A percentile compares a stretch with the other conserved stretches of the same genome.
phyloP scores from a whole-genome alignment of 2,888 invertebrate genomes.

The Drosophila planitibia region DNA sequence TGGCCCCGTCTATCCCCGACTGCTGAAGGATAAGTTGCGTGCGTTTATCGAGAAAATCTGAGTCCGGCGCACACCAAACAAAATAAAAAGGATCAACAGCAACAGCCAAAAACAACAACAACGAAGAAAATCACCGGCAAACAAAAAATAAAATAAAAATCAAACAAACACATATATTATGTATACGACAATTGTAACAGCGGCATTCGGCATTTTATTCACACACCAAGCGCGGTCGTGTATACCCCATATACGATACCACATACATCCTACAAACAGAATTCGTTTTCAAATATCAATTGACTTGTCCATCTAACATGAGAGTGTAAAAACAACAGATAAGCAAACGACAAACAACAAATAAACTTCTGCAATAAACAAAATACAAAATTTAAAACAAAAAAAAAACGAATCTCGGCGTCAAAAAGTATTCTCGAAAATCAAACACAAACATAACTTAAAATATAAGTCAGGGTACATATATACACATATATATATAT shows the following conservation, averaged over 20 bases:
- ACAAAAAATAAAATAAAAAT: slow-evolving; percentile 2
- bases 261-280: slow-evolving; percentile 16
- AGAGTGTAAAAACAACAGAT: slow-evolving; percentile 6
- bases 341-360: slow-evolving; percentile 23
- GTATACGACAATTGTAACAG: slow-evolving; percentile 37
- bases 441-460: slow-evolving; percentile 18
- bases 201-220: slow-evolving; percentile 28
- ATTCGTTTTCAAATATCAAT: slow-evolving; percentile 7
- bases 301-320: neutral
- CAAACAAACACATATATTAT: slow-evolving; percentile 14
- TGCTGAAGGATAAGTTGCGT: slow-evolving; percentile 50
- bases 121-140: slow-evolving; percentile 41
- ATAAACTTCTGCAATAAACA: slow-evolving; percentile 36
- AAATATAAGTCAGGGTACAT: slow-evolving; percentile 40
- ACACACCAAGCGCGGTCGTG: slow-evolving; percentile 61
- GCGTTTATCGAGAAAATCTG: slow-evolving; percentile 61
- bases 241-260: slow-evolving; percentile 20
- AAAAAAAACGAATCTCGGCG: slow-evolving; percentile 27
- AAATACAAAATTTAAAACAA: slow-evolving; percentile 1
- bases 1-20: slow-evolving; percentile 35
- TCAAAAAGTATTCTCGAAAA: slow-evolving; percentile 32
- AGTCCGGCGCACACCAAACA: slow-evolving; percentile 11
- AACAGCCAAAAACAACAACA: slow-evolving; percentile 24
- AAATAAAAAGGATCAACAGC: slow-evolving; percentile 1
- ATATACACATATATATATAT: slow-evolving; percentile 10